These are phyloP conservation scores for Tethya wilhelma DNA, from an alignment of 37 sponge, comb jelly and placozoan species.

Conservation along the genomic window DNA sequence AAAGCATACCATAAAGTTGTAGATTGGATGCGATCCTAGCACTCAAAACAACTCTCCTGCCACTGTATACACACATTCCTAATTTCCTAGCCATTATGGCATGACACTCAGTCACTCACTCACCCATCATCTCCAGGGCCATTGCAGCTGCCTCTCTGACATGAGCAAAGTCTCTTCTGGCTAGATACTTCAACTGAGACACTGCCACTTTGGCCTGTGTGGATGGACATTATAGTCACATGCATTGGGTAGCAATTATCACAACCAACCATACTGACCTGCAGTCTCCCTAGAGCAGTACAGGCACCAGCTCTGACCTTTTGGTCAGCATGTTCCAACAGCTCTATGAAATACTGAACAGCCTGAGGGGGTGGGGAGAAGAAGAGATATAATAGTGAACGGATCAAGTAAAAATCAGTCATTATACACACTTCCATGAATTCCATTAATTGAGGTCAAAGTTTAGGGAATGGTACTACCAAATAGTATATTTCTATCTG, in stretches of 20 bases:
- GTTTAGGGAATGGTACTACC: too few species aligned
- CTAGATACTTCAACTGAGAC: slow-evolving; percentile 58
- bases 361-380: slow-evolving; percentile 26
- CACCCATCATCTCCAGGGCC: slow-evolving; percentile 60
- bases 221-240: not conserved
- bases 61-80: too few species aligned
- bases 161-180: slow-evolving; percentile 44
- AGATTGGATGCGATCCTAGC: too few species aligned
- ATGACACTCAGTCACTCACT: too few species aligned
- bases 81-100: too few species aligned
- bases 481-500: too few species aligned
- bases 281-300: slow-evolving; percentile 51
- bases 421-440: too few species aligned
- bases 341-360: slow-evolving; percentile 49
- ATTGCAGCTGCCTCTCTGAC: slow-evolving; percentile 49
- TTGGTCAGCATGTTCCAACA: slow-evolving; percentile 77
- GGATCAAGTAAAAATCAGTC: too few species aligned
- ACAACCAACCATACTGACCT: slow-evolving; percentile 32
- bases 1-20: too few species aligned
- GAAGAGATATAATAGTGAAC: not conserved
- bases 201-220: slow-evolving; percentile 33
- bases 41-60: too few species aligned
- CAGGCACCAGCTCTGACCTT: slow-evolving; percentile 66
- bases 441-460: too few species aligned
- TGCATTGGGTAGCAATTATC: not conserved